These are phyloP conservation scores for Oreochromis niloticus DNA, from an alignment of 2,113 vertebrate species.

Conservation along the genomic window DNA sequence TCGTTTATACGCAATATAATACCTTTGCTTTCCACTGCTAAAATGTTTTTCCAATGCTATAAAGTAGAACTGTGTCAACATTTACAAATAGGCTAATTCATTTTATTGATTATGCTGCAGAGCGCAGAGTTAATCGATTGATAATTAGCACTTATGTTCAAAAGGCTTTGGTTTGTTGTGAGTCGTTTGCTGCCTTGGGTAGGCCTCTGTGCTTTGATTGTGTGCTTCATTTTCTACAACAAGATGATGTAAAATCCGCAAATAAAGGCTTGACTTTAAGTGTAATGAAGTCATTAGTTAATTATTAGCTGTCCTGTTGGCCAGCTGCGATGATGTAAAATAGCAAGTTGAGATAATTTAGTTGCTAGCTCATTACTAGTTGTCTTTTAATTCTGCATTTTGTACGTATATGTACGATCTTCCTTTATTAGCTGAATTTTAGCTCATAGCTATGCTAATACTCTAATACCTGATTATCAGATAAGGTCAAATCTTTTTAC, in stretches of 20 bases:
- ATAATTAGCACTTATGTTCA: background rate
- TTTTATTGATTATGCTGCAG: background rate
- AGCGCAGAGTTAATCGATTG: background rate
- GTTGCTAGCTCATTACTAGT: background rate
- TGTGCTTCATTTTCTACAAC: background rate
- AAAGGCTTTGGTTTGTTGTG: background rate
- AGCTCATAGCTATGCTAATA: background rate
- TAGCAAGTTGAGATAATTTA: background rate
- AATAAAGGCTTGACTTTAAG: background rate
- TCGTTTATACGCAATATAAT: background rate
- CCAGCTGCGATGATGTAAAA: background rate
- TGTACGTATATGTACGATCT: background rate
- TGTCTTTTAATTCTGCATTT: background rate
- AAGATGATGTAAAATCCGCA: fast-evolving
- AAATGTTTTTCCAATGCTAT: background rate
- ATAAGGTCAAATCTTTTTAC: background rate
- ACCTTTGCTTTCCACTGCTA: background rate
- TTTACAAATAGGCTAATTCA: background rate
- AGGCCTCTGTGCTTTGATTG: background rate
- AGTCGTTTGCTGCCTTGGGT: background rate
- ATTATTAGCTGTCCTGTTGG: background rate
- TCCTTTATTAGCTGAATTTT: background rate
- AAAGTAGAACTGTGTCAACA: background rate
- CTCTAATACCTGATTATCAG: background rate
- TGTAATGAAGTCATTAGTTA: background rate